Percentiles rank a stretch among this genome's conserved stretches.
Evolutionary conservation across 1,140 invertebrate species (phyloP).

Genomic region (Neodiprion fabricii): DNA sequence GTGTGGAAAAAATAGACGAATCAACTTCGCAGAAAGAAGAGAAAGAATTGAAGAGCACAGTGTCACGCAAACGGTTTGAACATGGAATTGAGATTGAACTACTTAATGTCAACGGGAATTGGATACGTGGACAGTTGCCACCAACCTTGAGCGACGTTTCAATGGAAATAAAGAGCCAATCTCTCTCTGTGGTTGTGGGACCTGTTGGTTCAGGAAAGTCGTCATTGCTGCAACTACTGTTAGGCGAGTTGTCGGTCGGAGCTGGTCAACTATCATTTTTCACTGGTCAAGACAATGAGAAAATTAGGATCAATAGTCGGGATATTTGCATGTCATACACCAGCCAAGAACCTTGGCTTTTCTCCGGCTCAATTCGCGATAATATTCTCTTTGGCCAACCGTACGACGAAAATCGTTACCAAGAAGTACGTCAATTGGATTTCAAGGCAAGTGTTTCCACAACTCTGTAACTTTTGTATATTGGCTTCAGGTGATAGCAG

Average conservation of each 20-base stretch:
- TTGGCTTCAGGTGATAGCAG: conserved; percentile 63
- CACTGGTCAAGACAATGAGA: neutral
- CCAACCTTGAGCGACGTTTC: conserved; percentile 67
- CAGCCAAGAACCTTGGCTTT: conserved; percentile 80
- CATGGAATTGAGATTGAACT: neutral
- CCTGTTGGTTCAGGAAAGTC: conserved; percentile 82
- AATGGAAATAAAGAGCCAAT: conserved; percentile 68
- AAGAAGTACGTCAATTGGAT: conserved; percentile 60
- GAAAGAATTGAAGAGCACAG: too few species aligned
- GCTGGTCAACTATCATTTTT: conserved; percentile 64
- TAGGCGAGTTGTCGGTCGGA: conserved; percentile 73
- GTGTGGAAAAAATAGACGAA: too few species aligned
- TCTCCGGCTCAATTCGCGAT: conserved; percentile 72
- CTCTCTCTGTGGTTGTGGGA: conserved; percentile 78
- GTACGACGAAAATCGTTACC: conserved; percentile 73
- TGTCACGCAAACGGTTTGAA: too few species aligned
- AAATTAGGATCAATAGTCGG: conserved; percentile 36
- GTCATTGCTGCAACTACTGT: conserved; percentile 74
- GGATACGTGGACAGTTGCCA: conserved; percentile 47
- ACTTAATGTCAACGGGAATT: conserved; percentile 50
- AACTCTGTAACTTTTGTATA: too few species aligned
- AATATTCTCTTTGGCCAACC: conserved; percentile 83
- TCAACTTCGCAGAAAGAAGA: too few species aligned
- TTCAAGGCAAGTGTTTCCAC: conserved; percentile 6
- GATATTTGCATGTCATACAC: conserved; percentile 74